phyloP scores from a whole-genome alignment of 1,140 invertebrate genomes.

The Contarinia nasturtii region DNA sequence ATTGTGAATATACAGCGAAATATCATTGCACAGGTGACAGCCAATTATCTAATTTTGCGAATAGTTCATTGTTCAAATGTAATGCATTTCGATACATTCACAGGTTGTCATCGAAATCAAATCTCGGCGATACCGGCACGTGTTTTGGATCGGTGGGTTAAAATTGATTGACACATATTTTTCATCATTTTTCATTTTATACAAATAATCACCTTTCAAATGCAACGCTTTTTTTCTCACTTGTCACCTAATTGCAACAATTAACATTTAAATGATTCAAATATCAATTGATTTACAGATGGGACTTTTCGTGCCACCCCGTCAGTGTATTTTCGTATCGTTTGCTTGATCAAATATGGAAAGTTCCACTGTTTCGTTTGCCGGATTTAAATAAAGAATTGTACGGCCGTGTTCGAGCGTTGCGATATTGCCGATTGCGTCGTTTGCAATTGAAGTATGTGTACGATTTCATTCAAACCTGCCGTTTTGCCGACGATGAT shows the following conservation, averaged over 20 bases:
- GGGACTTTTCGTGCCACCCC: conserved; percentile 34
- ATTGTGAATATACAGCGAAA: conserved; percentile 71
- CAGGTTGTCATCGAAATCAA: conserved; percentile 66
- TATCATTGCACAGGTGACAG: conserved; percentile 87
- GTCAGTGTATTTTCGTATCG: conserved; percentile 68
- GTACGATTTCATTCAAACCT: conserved; percentile 45
- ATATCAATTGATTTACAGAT: conserved; percentile 14
- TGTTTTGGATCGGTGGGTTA: conserved; percentile 56
- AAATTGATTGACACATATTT: too few species aligned
- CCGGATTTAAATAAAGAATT: conserved; percentile 47
- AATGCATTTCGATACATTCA: too few species aligned
- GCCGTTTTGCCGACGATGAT: conserved; percentile 33
- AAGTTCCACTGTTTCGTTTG: conserved; percentile 62
- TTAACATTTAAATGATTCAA: not conserved
- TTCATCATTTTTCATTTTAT: too few species aligned
- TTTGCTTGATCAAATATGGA: conserved; percentile 54
- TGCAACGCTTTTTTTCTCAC: not conserved
- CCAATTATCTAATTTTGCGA: too few species aligned
- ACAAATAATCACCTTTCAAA: too few species aligned
- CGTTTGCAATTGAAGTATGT: conserved; percentile 46
- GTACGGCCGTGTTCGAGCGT: conserved; percentile 36
- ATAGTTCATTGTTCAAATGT: too few species aligned
- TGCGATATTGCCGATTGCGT: conserved; percentile 37
- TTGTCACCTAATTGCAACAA: not conserved
- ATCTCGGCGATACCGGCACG: conserved; percentile 54